Percentiles rank a stretch among this genome's conserved stretches.
Conservation (phyloP, 2,797 vertebrate genomes). For the Cossypha caffra region DNA sequence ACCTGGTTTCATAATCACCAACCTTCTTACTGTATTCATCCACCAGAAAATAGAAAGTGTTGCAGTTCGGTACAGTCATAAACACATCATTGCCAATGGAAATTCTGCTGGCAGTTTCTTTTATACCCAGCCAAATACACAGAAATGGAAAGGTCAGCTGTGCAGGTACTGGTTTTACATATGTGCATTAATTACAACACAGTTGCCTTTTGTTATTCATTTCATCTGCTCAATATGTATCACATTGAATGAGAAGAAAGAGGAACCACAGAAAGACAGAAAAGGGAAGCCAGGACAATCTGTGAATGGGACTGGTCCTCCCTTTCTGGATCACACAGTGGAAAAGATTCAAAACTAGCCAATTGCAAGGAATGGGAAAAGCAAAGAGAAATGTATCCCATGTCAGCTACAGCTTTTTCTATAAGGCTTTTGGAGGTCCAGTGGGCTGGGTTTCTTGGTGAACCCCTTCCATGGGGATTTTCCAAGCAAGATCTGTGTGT, state of each 20-base stretch:
- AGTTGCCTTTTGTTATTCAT: slow-evolving; percentile 41
- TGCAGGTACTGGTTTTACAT: slow-evolving; percentile 71
- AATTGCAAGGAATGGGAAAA: background rate
- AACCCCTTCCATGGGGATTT: background rate
- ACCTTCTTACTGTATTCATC: slow-evolving; percentile 11
- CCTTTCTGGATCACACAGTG: background rate
- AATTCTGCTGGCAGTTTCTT: slow-evolving; percentile 63
- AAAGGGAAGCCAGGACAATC: background rate
- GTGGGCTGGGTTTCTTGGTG: background rate
- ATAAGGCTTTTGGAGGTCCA: background rate
- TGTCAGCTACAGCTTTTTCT: background rate
- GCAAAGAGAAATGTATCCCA: background rate
- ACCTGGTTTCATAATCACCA: background rate
- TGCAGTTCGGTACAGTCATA: slow-evolving; percentile 23
- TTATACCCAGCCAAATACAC: slow-evolving; percentile 66
- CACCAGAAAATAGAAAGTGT: slow-evolving; percentile 43
- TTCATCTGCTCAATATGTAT: slow-evolving; percentile 54
- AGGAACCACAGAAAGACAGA: background rate
- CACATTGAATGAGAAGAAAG: slow-evolving; percentile 43
- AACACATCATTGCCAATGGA: slow-evolving; percentile 68
- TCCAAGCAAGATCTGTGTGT: background rate
- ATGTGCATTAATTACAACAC: slow-evolving; percentile 71
- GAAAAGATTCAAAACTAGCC: background rate
- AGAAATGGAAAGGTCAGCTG: slow-evolving; percentile 73
- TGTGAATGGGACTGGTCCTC: background rate